Evolutionary conservation across 2,888 invertebrate genomes (phyloP), one percentile per base, ranked within the genome.

Genomic region (Dicroscelio sp.): DNA sequence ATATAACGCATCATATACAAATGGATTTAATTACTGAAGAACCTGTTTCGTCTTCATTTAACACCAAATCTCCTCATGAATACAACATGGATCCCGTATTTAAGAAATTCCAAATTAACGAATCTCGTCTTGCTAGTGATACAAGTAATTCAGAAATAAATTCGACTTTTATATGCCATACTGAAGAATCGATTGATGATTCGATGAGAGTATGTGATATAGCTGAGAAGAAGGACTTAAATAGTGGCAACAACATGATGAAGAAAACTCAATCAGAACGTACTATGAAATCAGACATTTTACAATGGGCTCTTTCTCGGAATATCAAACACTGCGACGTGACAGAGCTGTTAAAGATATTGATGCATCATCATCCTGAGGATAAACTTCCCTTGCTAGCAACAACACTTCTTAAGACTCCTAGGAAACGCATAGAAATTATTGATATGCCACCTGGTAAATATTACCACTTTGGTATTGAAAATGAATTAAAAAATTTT

Each of bases 401-500:
- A 25, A 67, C 8, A 58, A 25, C 83, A 31, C 43, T 83, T 17
- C 35, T 83, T 6, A 63, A 43, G 20, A 83, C 83, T 27, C 60
- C 73, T 1, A 17, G 65, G 27, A 33, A 58, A 12, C 38, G 10
- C 14, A 31, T 23, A 10, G n/a, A 31, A 38, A 35, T 82, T 23
- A 58, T 30, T 35, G 60, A 55, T 30, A 58, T 82, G 25, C 27
- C 35, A 12, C 82, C 82, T 38, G 82, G 80, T 14, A 20, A 25
- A 27, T 82, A 82, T 33, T 58, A 69, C 25, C 80, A 82, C 52
- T 82, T 82, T 23, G 60, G 73, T 1, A 30, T 83, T n/a, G 30
- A 58, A 63, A 48, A 60, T 12, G 20, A 48, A 8, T 43, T 83
- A 25, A 60, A 55, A 30, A 17, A 71, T 6, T 38, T 20, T 14